Base-by-base conservation (phyloP, 2,888 invertebrate species). In the Mythimna loreyi region DNA sequence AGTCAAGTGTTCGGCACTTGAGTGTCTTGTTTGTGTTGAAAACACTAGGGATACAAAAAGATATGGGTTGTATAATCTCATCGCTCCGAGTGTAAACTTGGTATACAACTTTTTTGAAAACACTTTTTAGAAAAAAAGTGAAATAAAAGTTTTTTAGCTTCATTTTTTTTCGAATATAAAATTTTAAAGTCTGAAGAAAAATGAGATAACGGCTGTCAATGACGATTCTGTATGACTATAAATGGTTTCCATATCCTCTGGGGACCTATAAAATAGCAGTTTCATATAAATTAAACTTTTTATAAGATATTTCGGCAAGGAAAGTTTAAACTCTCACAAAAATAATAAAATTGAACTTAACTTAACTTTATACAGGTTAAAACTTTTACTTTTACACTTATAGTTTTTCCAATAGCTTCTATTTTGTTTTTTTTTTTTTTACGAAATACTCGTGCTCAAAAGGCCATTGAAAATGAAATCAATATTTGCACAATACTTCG, bases 301-400 rank as follows among this genome's bases (percentile, higher is more conserved):
- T 56, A 28, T 47, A 28, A 55, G 43, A 80, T 65, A 64, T 68
- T 49, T 33, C 47, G 50, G 2, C 30, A 21, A 66, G 57, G n/a
- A 62, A 64, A 75, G 66, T 82, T 56, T 57, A 66, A 28, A 9
- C 28, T 63, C n/a, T 69, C 19, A 21, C 55, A 55, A 71, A 67
- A 80, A 64, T 66, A 75, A 63, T 78, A 64, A 75, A 78, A 69
- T 78, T 82, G 60, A 72, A n/a, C 62, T 4, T 13, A 23, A 63
- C 25, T 50, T 30, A 63, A 75, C n/a, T 67, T 58, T 58, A 19
- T 43, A 16, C 19, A 9, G 47, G 25, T 23, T n/a, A 19, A 60
- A 53, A 55, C n/a, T n/a, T n/a, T n/a, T 28, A 21, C 8, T 49
- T 21, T 16, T 52, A 47, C n/a, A n/a, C n/a, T n/a, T 68, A 23